Evolutionary conservation across 2,113 vertebrate genomes (phyloP).

Genomic region (Lepisosteus osseus): DNA sequence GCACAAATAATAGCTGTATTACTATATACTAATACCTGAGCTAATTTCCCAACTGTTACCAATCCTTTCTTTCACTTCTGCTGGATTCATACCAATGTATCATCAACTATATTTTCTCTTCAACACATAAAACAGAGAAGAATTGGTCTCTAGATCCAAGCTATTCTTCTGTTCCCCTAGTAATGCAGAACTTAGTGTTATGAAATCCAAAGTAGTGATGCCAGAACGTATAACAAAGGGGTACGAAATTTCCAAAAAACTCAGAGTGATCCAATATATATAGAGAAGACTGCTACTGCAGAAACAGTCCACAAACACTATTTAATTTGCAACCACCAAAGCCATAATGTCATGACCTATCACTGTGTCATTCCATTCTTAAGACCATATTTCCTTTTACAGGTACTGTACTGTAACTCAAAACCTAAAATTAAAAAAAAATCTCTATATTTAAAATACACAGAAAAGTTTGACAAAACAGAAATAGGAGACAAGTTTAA

Average conservation of each 20-base stretch:
- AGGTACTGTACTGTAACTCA: too few species aligned
- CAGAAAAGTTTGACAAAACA: too few species aligned
- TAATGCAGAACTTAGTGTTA: neutral
- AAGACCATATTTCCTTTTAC: too few species aligned
- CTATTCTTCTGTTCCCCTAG: neutral
- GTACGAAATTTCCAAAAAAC: neutral
- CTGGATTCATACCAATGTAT: neutral
- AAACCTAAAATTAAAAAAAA: too few species aligned
- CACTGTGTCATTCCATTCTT: too few species aligned
- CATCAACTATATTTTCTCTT: neutral
- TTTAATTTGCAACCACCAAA: too few species aligned
- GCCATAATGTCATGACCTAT: too few species aligned
- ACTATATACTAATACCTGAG: conserved; percentile 4
- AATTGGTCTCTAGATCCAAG: neutral
- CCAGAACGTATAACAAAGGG: neutral
- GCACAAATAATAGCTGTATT: conserved; percentile 12
- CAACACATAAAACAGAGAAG: neutral
- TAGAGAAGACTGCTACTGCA: too few species aligned
- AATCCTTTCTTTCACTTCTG: neutral
- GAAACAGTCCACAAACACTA: too few species aligned
- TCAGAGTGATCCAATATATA: too few species aligned
- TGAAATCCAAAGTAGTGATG: neutral
- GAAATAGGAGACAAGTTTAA: too few species aligned
- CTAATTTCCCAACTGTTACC: neutral
- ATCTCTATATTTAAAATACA: too few species aligned